Evolutionary conservation across 2,797 vertebrate species (phyloP).

Genomic region (Steatocranus sp.): DNA sequence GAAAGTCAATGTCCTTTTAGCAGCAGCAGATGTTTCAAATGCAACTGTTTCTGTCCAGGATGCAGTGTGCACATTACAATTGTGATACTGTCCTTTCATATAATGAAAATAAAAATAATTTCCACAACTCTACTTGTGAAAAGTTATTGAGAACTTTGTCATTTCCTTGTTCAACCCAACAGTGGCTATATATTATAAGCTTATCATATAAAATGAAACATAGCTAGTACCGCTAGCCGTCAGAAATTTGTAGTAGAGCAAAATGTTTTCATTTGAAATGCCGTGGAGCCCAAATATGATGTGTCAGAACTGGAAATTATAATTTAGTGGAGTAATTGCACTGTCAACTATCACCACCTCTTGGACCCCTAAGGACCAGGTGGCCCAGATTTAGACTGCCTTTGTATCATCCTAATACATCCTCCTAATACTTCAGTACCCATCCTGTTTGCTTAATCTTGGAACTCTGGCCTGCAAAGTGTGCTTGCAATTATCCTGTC

Average conservation of each 20-base stretch:
- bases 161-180: background rate
- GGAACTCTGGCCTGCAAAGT: background rate
- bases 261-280: background rate
- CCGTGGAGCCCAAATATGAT: background rate
- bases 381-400: fast-evolving
- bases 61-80: background rate
- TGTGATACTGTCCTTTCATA: background rate
- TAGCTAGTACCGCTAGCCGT: fast-evolving
- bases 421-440: background rate
- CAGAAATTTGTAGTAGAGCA: background rate
- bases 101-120: background rate
- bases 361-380: fast-evolving
- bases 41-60: fast-evolving
- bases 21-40: background rate
- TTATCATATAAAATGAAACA: background rate
- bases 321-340: background rate
- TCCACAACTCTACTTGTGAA: background rate
- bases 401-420: fast-evolving
- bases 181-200: background rate
- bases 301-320: fast-evolving
- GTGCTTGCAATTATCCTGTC: background rate
- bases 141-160: background rate
- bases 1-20: background rate
- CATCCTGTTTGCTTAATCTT: background rate
- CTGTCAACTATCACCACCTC: background rate